Evolutionary conservation across 2,113 vertebrate species (phyloP).

Genomic region (Alligator sinensis): DNA sequence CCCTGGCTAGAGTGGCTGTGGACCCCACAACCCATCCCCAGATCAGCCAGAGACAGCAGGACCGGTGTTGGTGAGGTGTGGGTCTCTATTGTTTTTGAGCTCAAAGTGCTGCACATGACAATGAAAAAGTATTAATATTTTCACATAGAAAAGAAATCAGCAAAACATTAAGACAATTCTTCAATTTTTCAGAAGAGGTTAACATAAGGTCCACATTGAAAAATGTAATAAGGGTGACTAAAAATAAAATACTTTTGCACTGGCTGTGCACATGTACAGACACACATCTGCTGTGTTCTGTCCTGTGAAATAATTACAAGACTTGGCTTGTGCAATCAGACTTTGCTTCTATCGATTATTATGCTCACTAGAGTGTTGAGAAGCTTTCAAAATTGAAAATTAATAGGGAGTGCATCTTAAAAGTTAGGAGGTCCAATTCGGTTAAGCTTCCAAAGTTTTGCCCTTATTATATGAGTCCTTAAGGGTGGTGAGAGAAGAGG

Average conservation of each 20-base stretch:
- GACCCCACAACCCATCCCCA: too few species aligned
- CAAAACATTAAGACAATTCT: not conserved
- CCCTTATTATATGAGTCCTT: not conserved
- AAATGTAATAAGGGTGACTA: not conserved
- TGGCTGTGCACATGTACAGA: not conserved
- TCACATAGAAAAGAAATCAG: not conserved
- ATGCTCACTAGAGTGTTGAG: not conserved
- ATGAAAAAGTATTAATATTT: not conserved
- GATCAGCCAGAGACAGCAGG: too few species aligned
- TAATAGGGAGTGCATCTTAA: constrained; percentile 31
- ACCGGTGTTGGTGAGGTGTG: too few species aligned
- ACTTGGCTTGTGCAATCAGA: not conserved
- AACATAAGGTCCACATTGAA: not conserved
- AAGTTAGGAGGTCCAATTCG: constrained; percentile 5
- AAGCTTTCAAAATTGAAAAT: constrained; percentile 48
- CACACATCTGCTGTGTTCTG: not conserved
- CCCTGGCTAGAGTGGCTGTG: not conserved
- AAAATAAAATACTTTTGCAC: not conserved
- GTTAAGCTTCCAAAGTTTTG: not conserved
- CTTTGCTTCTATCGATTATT: constrained; percentile 8
- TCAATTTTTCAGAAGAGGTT: not conserved
- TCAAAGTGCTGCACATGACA: not conserved
- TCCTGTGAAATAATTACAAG: constrained; percentile 14
- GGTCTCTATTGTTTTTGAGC: not conserved
- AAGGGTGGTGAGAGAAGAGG: not conserved